These are phyloP conservation scores for Temnothorax unifasciatus DNA, from an alignment of 2,888 invertebrate species.

Conservation along the genomic window DNA sequence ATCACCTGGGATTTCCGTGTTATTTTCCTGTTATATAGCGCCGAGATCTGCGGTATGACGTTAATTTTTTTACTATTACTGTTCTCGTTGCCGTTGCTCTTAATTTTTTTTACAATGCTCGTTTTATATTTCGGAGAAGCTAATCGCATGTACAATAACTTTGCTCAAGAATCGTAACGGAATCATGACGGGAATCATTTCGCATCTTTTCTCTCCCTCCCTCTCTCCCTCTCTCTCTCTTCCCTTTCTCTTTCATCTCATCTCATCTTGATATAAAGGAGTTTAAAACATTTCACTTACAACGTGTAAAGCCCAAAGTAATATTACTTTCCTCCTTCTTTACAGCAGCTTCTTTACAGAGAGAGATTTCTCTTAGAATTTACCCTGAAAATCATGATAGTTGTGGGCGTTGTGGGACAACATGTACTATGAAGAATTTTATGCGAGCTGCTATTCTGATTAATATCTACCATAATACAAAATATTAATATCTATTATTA, in stretches of 20 bases:
- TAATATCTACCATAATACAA: too few relatives aligned
- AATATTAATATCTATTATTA: too few relatives aligned
- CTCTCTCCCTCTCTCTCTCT: too few relatives aligned
- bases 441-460: too few relatives aligned
- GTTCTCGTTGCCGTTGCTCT: background rate
- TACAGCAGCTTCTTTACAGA: background rate
- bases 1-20: background rate
- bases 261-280: too few relatives aligned
- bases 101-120: background rate
- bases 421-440: too few relatives aligned
- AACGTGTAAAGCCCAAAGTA: too few relatives aligned
- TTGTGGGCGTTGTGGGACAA: too few relatives aligned
- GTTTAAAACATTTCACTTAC: too few relatives aligned
- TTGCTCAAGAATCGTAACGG: background rate
- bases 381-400: too few relatives aligned
- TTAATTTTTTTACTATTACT: background rate
- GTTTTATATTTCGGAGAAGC: background rate
- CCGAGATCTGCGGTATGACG: background rate
- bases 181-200: background rate
- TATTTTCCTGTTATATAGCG: background rate
- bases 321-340: background rate
- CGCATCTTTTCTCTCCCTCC: background rate
- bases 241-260: too few relatives aligned
- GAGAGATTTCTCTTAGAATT: too few relatives aligned
- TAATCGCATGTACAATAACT: background rate